Evolutionary conservation across 2,888 invertebrate species (phyloP).

Genomic region (Zonitis immaculata): DNA sequence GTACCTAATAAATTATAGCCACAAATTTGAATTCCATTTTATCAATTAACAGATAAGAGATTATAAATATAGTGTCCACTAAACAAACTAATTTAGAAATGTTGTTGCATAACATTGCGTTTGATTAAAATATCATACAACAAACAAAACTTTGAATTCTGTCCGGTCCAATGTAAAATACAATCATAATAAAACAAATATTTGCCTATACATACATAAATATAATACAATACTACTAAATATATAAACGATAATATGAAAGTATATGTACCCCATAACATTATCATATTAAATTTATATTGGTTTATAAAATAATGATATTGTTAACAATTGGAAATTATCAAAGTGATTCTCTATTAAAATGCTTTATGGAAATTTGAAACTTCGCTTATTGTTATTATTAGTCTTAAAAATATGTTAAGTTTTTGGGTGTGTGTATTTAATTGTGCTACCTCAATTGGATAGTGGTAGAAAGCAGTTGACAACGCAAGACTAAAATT

Average conservation of each 20-base stretch:
- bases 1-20: slow-evolving; percentile 11
- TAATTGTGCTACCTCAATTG: slow-evolving; percentile 10
- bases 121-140: slow-evolving; percentile 15
- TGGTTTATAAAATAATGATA: neutral
- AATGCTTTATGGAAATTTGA: no score
- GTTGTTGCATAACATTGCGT: neutral
- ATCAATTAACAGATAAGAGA: neutral
- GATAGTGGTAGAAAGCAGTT: slow-evolving; percentile 29
- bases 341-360: no score
- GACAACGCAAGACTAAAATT: slow-evolving; percentile 45
- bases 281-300: neutral
- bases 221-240: neutral
- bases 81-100: slow-evolving; percentile 10
- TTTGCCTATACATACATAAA: slow-evolving; percentile 1
- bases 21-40: neutral
- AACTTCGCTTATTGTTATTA: no score
- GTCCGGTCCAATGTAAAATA: slow-evolving; percentile 3
- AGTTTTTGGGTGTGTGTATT: neutral
- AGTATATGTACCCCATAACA: neutral
- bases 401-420: neutral
- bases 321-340: neutral
- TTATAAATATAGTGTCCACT: slow-evolving; percentile 6
- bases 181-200: slow-evolving; percentile 16
- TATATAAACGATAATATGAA: neutral
- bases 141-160: slow-evolving; percentile 9